Evolutionary conservation across 2,797 vertebrate genomes (phyloP).

Genomic region (Rhinella marina): DNA sequence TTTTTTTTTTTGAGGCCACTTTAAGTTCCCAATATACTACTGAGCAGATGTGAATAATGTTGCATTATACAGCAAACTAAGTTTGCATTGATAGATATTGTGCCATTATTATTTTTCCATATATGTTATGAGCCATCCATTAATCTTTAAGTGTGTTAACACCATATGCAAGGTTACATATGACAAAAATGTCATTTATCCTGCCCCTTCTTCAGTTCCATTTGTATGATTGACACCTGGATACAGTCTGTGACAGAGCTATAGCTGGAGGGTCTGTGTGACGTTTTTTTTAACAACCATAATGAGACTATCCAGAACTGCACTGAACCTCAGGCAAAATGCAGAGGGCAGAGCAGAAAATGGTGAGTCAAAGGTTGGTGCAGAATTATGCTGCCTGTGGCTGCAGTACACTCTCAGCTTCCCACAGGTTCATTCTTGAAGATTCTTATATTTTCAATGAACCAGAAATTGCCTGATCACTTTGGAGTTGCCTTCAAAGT

Average conservation of each 20-base stretch:
- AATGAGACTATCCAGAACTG: constrained; percentile 53
- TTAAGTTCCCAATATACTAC: too few species aligned
- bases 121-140: constrained; percentile 53
- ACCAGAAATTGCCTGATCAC: constrained; percentile 37
- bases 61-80: background rate
- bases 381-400: constrained; percentile 52
- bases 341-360: constrained; percentile 45
- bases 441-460: constrained; percentile 60
- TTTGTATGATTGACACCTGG: constrained; percentile 37
- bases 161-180: constrained; percentile 35
- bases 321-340: constrained; percentile 43
- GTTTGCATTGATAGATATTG: background rate
- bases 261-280: constrained; percentile 27
- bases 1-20: too few species aligned
- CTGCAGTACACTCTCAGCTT: constrained; percentile 25
- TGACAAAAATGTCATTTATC: constrained; percentile 48
- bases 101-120: constrained; percentile 36
- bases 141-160: constrained; percentile 55
- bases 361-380: constrained; percentile 57
- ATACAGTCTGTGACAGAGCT: constrained; percentile 47
- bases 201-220: constrained; percentile 15
- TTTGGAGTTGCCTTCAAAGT: constrained; percentile 44
- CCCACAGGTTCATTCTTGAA: constrained; percentile 33
- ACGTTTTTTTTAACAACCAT: constrained; percentile 38
- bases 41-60: background rate